Conservation (phyloP, 2,113 vertebrate genomes). For the Smithornis capensis region DNA sequence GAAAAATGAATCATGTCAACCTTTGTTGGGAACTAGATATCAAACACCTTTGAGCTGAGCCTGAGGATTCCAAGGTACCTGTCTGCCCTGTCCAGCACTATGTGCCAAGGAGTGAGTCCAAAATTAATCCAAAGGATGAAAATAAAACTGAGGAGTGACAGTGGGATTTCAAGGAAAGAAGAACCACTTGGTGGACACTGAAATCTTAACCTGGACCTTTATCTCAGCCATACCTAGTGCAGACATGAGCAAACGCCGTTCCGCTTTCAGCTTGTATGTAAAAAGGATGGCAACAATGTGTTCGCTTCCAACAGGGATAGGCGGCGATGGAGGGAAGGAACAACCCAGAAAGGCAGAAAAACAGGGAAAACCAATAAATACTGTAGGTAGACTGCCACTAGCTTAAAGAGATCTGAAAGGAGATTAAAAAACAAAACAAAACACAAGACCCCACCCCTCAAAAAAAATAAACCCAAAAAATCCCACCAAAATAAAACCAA, state of each 20-base stretch:
- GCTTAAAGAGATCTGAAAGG: neutral
- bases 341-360: neutral
- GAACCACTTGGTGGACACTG: neutral
- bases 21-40: neutral
- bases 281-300: accelerated
- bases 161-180: neutral
- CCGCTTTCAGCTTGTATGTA: accelerated
- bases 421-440: neutral
- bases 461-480: neutral
- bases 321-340: neutral
- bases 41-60: neutral
- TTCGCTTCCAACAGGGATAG: neutral
- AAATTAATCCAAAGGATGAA: neutral
- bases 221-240: neutral
- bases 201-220: neutral
- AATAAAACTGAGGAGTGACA: neutral
- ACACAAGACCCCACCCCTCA: too few species aligned
- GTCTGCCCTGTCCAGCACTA: neutral
- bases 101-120: accelerated
- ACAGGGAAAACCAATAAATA: neutral
- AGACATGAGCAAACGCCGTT: neutral
- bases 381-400: neutral
- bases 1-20: neutral
- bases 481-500: neutral
- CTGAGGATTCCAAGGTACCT: neutral